Base-by-base conservation (phyloP, 2,113 vertebrate genomes). In the Cheilinus undulatus region DNA sequence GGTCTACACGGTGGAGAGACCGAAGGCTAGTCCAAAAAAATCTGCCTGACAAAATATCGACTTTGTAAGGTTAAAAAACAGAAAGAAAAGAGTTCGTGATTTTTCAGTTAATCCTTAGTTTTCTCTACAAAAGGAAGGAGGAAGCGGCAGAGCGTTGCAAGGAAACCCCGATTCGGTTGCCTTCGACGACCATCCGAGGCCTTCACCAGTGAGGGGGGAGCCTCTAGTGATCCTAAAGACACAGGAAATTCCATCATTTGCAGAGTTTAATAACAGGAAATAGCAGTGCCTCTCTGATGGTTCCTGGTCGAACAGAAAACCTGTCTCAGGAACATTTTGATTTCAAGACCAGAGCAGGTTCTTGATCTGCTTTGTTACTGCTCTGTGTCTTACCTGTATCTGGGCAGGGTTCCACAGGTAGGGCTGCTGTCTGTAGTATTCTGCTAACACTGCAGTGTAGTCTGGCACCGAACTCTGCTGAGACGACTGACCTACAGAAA, bases 341-440 rank as follows among this genome's bases (percentile, higher is more conserved):
- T 8, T n/a, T 10, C 8, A 34, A 34, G 7, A 34, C 8, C 3
- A 34, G 11, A 34, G 11, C 32, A 38, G 36, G 1, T 38, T 11
- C 27, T 7, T 15, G 45, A 7, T 6, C 19, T 20, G 53, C 9
- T 0, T 13, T n/a, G n/a, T n/a, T n/a, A n/a, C n/a, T n/a, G n/a
- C n/a, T 28, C 28, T 6, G 53, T 12, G 66, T 6, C 24, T 74
- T 82, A 92, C 91, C 91, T 91, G 88, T 53, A 90, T 89, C 87
- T 95, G 96, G 86, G 96, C 78, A 15, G 95, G 94, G 92, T 97
- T 96, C 87, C 96, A 96, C 13, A 97, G 95, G 93, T 96, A 98
- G 50, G 96, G 95, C 89, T 98, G 96, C 93, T 97, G 96, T 89
- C 97, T 89, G 94, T 98, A 98, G 68, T 98, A 98, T 86, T 98